A percentile compares a stretch with the other conserved stretches of the same genome.
Conservation (phyloP, 1,140 invertebrate genomes). For the Radopholus similis region DNA sequence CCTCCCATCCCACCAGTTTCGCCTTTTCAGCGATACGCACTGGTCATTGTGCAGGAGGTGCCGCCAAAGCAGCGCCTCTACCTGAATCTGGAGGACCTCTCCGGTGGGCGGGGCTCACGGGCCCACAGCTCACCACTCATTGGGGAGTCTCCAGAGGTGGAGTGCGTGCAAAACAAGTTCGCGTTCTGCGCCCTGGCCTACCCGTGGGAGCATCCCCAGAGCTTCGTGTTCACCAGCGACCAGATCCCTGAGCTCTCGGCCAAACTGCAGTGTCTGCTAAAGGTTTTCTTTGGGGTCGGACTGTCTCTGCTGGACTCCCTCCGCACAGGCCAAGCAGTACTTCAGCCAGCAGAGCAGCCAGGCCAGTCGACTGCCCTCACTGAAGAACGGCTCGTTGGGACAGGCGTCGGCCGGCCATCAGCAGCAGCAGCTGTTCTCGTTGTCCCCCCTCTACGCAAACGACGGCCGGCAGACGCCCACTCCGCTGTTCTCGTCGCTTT, state of each 20-base stretch:
- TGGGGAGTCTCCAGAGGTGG: background rate
- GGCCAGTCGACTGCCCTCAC: constrained; percentile 5
- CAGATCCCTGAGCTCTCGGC: constrained; percentile 22
- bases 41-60: constrained; percentile 32
- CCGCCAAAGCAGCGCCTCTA: constrained; percentile 31
- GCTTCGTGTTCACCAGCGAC: constrained; percentile 29
- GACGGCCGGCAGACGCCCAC: background rate
- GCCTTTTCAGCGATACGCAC: constrained; percentile 24
- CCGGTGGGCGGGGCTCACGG: background rate
- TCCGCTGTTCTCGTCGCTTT: constrained; percentile 6
- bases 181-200: constrained; percentile 22
- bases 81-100: constrained; percentile 27
- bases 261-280: constrained; percentile 26
- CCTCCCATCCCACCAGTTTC: no score
- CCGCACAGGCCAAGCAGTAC: constrained; percentile 22
- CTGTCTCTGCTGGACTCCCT: background rate
- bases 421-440: constrained; percentile 9
- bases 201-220: constrained; percentile 29
- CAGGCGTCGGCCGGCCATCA: constrained; percentile 11
- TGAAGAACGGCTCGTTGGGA: constrained; percentile 14
- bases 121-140: background rate
- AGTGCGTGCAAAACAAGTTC: constrained; percentile 23
- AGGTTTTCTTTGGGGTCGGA: background rate
- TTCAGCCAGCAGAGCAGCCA: constrained; percentile 15
- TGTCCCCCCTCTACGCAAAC: constrained; percentile 5